Conservation (phyloP, 2,797 vertebrate species). For the Acanthornis magna region DNA sequence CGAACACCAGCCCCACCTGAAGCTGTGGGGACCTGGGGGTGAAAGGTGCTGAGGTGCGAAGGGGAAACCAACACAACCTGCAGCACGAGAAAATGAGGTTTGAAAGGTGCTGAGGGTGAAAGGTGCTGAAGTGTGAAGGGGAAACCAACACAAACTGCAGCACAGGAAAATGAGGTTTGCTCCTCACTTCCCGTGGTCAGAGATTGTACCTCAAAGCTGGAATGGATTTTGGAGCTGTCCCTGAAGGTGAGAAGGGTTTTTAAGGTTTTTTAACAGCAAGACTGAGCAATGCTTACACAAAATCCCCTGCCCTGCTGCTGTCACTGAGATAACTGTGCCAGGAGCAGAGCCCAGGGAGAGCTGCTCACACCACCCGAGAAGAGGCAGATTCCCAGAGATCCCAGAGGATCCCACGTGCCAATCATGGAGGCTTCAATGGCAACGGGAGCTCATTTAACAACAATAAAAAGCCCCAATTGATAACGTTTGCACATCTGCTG, state of each 20-base stretch:
- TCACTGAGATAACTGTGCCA: neutral
- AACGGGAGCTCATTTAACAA: neutral
- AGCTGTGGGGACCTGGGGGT: neutral
- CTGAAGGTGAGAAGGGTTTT: neutral
- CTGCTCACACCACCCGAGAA: fast-evolving
- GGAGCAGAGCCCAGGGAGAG: too few species aligned
- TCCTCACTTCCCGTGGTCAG: neutral
- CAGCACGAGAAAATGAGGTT: neutral
- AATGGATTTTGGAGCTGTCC: neutral
- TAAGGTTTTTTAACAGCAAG: neutral
- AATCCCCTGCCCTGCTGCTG: neutral
- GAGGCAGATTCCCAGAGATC: neutral
- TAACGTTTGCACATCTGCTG: neutral
- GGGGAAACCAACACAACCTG: neutral
- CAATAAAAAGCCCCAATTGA: neutral
- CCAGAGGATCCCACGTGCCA: neutral
- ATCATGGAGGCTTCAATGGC: neutral
- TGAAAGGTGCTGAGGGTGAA: neutral
- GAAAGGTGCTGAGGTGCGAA: neutral
- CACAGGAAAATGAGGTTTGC: neutral
- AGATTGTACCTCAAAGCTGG: fast-evolving
- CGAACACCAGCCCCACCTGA: neutral
- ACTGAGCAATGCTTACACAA: neutral
- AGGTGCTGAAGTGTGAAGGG: neutral
- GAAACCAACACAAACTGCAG: neutral